Conservation (phyloP, 2,888 invertebrate genomes). For the Tenthredo notha region DNA sequence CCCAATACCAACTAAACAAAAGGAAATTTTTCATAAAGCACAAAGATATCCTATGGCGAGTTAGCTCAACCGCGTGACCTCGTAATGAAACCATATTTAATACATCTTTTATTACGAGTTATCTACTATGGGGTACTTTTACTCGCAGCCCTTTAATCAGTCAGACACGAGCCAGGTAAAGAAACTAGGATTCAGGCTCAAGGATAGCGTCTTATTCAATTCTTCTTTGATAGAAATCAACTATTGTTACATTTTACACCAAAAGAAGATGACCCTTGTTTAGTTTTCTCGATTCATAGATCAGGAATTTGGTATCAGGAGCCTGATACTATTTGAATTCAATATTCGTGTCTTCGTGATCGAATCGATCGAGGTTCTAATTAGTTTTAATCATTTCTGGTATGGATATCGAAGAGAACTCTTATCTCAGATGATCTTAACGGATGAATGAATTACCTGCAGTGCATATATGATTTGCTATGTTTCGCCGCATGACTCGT, state of each 20-base stretch:
- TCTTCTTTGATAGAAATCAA: not conserved
- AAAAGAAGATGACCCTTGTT: no score
- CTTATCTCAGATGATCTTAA: no score
- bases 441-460: no score
- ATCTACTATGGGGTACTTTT: not conserved
- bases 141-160: not conserved
- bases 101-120: not conserved
- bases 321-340: no score
- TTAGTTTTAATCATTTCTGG: not conserved
- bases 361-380: not conserved
- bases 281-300: not conserved
- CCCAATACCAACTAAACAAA: not conserved
- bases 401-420: not conserved
- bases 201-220: not conserved
- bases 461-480: no score
- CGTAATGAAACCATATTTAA: slow-evolving; percentile 29
- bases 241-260: no score
- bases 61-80: slow-evolving; percentile 37
- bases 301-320: no score
- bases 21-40: not conserved
- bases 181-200: not conserved
- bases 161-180: not conserved
- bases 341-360: not conserved
- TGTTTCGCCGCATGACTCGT: not conserved
- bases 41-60: not conserved